Conservation (phyloP, 2,888 invertebrate genomes). For the Cylindroiulus punctatus region DNA sequence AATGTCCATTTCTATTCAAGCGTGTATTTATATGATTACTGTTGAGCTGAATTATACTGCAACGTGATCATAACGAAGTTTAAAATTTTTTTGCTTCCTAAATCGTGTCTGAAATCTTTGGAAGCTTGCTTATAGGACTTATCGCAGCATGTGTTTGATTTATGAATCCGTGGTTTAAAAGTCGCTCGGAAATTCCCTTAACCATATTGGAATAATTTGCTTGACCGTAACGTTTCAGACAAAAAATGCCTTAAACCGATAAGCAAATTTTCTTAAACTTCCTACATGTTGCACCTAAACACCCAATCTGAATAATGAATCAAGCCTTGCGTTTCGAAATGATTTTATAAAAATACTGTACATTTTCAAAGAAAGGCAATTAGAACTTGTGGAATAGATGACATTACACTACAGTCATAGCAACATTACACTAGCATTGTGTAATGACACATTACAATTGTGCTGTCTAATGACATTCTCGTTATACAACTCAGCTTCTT, state of each 20-base stretch:
- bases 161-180: neutral
- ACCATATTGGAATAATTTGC: neutral
- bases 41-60: neutral
- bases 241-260: neutral
- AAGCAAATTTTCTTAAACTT: neutral
- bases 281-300: too few relatives aligned
- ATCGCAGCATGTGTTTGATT: neutral
- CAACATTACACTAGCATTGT: too few relatives aligned
- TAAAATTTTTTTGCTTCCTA: neutral
- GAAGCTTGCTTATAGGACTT: slow-evolving; percentile 2
- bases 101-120: neutral
- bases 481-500: too few relatives aligned
- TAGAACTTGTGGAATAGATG: too few relatives aligned
- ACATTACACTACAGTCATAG: too few relatives aligned
- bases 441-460: too few relatives aligned
- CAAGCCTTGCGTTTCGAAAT: too few relatives aligned
- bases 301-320: too few relatives aligned
- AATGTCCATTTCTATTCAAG: slow-evolving; percentile 42
- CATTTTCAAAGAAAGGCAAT: too few relatives aligned
- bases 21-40: slow-evolving; percentile 15
- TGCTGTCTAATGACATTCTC: too few relatives aligned
- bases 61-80: slow-evolving; percentile 34
- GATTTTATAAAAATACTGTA: too few relatives aligned
- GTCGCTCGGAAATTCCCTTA: neutral
- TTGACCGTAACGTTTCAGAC: neutral